phyloP scores from a whole-genome alignment of 2,888 invertebrate genomes.

The Scaptomyza parva region DNA sequence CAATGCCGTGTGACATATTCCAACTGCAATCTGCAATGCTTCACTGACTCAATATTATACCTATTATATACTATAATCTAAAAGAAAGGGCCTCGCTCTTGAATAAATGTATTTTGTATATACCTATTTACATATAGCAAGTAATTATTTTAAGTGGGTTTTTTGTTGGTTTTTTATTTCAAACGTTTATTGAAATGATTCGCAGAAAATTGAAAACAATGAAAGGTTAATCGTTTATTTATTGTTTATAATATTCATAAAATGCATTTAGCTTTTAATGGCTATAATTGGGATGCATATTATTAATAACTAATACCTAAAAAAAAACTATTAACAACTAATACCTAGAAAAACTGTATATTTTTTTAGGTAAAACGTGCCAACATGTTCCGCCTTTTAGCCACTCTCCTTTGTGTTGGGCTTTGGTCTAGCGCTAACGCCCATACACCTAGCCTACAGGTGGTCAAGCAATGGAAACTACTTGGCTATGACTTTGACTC shows the following conservation, averaged over 20 bases:
- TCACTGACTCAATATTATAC: conserved; percentile 41
- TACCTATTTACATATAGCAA: conserved; percentile 1
- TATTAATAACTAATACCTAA: neutral
- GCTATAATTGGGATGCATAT: neutral
- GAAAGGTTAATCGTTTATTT: conserved; percentile 2
- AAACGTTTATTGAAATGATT: conserved; percentile 2
- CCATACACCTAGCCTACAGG: conserved; percentile 85
- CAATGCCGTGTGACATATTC: conserved; percentile 54
- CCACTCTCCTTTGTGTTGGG: conserved; percentile 37
- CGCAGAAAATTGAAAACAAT: conserved; percentile 15
- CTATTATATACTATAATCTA: neutral
- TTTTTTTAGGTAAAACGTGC: conserved; percentile 26
- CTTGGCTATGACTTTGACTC: conserved; percentile 89
- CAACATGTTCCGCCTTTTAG: conserved; percentile 47
- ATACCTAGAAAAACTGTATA: too few relatives aligned
- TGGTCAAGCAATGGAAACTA: conserved; percentile 89
- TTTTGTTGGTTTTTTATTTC: neutral
- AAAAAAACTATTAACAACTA: neutral
- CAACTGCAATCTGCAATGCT: conserved; percentile 32
- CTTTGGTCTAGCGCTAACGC: conserved; percentile 35
- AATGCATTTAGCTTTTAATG: conserved; percentile 8
- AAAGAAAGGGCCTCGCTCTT: conserved; percentile 37
- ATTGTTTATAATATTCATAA: neutral
- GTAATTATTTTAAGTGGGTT: conserved; percentile 5
- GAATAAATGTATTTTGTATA: neutral